Base-by-base conservation (phyloP, 2,888 invertebrate genomes). In the Cyclophora albipunctata region DNA sequence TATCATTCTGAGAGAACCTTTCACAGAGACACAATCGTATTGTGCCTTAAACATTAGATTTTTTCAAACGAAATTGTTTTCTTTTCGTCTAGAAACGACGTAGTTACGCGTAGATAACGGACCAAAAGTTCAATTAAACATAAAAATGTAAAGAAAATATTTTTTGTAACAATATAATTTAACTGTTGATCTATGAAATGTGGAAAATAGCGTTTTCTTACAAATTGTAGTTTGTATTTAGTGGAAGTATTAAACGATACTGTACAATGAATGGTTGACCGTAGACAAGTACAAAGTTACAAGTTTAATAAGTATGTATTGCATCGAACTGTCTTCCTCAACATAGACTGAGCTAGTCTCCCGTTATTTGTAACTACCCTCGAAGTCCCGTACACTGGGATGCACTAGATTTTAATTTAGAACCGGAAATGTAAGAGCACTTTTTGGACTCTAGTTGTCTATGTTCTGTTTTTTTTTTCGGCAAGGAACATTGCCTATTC, bases 131-230 rank as follows among this genome's bases (percentile, higher is more conserved):
- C 70, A 73, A 71, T 74, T 79, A 77, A 75, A 79, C 81, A 70
- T 69, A 58, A 58, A 67, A 67, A 37, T 64, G 66, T 65, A 69
- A 71, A 67, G 65, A 76, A 20, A 72, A 81, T 84, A 85, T 86
- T 83, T 86, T 86, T 85, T 84, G 83, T 84, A 85, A 71, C 69
- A 73, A 69, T 75, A 81, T 78, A 72, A 75, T 67, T 78, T 75
- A 80, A 77, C 75, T 66, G 78, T 83, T 63, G 69, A 46, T 47
- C 35, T 45, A 47, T 45, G 61, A 61, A 56, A 57, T 49, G 49
- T 45, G 45, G 33, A 34, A 43, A 33, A 7, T 46, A 33, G 33
- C 43, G 43, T 20, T 20, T 20, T 20, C 20, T 20, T 20, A 20
- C 20, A 20, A 20, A 20, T 20, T 20, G 20, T 34, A 43, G 43